phyloP scores from a whole-genome alignment of 1,140 invertebrate genomes.

The Drosophila oshimai region DNA sequence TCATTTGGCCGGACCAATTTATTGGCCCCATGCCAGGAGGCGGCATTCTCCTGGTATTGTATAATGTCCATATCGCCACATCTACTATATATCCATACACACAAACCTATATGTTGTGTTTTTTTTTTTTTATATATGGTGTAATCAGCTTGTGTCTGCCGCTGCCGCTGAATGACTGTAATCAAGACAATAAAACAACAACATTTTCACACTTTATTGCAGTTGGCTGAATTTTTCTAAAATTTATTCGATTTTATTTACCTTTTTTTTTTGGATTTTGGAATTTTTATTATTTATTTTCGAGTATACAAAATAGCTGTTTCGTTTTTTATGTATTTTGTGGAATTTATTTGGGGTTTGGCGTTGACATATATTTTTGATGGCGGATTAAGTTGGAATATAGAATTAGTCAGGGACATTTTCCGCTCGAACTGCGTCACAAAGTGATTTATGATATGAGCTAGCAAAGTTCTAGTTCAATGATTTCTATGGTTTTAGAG shows the following conservation, averaged over 20 bases:
- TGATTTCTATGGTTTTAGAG: background rate
- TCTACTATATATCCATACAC: conserved; percentile 25
- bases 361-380: conserved; percentile 60
- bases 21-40: conserved; percentile 71
- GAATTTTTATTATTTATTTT: conserved; percentile 44
- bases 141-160: conserved; percentile 32
- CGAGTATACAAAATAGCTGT: background rate
- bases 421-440: conserved; percentile 35
- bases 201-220: conserved; percentile 61
- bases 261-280: conserved; percentile 33
- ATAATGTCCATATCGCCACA: conserved; percentile 62
- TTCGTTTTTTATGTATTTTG: conserved; percentile 22
- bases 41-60: conserved; percentile 57
- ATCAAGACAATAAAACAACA: conserved; percentile 75
- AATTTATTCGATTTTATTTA: conserved; percentile 35
- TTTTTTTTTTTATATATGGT: conserved; percentile 16
- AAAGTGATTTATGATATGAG: conserved; percentile 23
- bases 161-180: conserved; percentile 51
- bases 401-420: conserved; percentile 39
- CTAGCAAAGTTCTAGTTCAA: conserved; percentile 29
- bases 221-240: conserved; percentile 15
- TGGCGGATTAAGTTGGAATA: conserved; percentile 46
- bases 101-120: background rate
- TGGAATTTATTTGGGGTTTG: conserved; percentile 42
- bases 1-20: conserved; percentile 63